These are phyloP conservation scores for Coracopsis vasa DNA, from an alignment of 2,113 vertebrate species.

Conservation along the genomic window DNA sequence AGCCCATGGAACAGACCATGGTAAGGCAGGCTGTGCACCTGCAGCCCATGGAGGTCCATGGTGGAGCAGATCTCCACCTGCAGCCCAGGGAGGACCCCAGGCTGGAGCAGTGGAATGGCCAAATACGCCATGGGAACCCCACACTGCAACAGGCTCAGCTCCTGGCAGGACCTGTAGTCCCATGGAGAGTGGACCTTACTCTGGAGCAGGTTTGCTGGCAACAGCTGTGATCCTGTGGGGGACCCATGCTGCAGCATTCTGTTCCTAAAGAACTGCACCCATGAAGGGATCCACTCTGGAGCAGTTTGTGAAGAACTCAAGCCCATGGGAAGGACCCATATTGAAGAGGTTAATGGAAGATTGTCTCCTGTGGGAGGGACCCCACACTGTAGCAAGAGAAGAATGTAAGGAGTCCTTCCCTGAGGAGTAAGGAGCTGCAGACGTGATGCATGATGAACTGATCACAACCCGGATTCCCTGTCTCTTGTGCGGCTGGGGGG, in stretches of 20 bases:
- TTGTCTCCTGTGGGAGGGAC: neutral
- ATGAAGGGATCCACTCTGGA: neutral
- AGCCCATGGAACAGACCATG: neutral
- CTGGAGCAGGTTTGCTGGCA: neutral
- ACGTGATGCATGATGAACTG: neutral
- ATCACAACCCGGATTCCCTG: accelerated
- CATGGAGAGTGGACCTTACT: accelerated
- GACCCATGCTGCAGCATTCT: accelerated
- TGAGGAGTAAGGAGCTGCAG: neutral
- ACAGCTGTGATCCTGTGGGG: neutral
- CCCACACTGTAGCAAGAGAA: accelerated
- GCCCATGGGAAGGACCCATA: accelerated
- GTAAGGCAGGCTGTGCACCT: neutral
- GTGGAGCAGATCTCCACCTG: neutral
- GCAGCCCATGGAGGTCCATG: neutral
- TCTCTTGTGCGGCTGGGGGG: neutral
- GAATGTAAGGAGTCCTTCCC: neutral
- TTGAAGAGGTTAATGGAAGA: neutral
- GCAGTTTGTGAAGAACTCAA: neutral
- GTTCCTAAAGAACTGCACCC: neutral
- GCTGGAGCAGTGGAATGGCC: too few relatives aligned
- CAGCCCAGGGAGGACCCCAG: neutral
- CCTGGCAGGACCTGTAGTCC: neutral
- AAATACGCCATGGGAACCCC: neutral
- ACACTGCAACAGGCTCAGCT: neutral